phyloP scores from a whole-genome alignment of 1,140 invertebrate genomes.

The Teleopsis dalmanni region DNA sequence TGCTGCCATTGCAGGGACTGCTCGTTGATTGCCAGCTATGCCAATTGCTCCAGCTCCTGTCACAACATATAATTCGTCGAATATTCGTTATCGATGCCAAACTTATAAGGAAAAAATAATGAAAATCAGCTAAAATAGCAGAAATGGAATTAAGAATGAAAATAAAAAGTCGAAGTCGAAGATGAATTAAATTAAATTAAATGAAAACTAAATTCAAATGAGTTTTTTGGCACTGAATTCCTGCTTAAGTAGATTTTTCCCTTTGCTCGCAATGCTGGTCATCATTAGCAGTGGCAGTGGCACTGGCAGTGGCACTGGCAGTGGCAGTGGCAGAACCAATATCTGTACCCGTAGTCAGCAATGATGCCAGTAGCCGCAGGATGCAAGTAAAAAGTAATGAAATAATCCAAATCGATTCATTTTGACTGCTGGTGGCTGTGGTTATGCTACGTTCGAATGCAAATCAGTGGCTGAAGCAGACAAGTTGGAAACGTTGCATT shows the following conservation, averaged over 20 bases:
- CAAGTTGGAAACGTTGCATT: not conserved
- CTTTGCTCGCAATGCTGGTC: not conserved
- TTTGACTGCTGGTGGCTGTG: slow-evolving; percentile 39
- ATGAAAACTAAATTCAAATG: slow-evolving; percentile 45
- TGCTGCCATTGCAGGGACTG: no score
- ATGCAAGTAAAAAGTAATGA: slow-evolving; percentile 41
- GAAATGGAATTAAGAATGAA: not conserved
- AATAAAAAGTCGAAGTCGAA: not conserved
- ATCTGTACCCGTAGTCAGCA: slow-evolving; percentile 2
- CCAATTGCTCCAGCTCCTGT: no score
- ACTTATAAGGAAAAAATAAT: slow-evolving; percentile 44
- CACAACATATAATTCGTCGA: slow-evolving; percentile 22
- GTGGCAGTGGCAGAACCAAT: not conserved
- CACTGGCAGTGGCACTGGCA: not conserved
- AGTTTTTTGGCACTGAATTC: slow-evolving; percentile 14
- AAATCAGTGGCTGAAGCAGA: slow-evolving; percentile 24
- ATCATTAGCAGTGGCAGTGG: slow-evolving; percentile 1
- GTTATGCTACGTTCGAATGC: slow-evolving; percentile 29
- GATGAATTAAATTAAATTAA: slow-evolving; percentile 18
- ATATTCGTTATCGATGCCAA: slow-evolving; percentile 42
- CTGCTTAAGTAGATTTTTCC: slow-evolving; percentile 6
- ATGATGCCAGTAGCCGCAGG: slow-evolving; percentile 31
- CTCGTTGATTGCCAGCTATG: no score
- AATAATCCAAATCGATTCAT: slow-evolving; percentile 39
- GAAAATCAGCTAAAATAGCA: slow-evolving; percentile 28